A percentile compares a stretch with the other conserved stretches of the same genome.
These are phyloP conservation scores for Pachliopta kotzebuea DNA, from an alignment of 2,888 invertebrate species.

Conservation along the genomic window DNA sequence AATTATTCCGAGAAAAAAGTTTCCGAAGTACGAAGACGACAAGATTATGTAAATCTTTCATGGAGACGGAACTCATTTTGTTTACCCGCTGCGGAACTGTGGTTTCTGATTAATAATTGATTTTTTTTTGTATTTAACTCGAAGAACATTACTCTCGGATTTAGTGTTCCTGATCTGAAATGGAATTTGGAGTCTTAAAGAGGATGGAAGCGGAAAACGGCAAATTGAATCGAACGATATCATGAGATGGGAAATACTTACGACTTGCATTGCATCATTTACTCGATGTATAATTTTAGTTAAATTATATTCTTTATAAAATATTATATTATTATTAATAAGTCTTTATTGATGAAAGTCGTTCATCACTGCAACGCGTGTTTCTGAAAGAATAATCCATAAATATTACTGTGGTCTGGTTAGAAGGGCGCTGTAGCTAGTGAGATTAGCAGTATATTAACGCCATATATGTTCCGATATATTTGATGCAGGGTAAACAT, in stretches of 20 bases:
- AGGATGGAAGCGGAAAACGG: background rate
- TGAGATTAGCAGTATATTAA: no score
- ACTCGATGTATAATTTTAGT: background rate
- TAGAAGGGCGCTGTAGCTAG: no score
- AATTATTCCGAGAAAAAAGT: slow-evolving; percentile 53
- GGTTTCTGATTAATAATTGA: slow-evolving; percentile 27
- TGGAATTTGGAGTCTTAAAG: background rate
- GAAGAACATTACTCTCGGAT: slow-evolving; percentile 17
- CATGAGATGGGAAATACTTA: background rate
- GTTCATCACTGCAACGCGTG: no score
- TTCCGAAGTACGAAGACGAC: slow-evolving; percentile 36
- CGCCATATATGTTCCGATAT: no score
- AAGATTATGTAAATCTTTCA: slow-evolving; percentile 52
- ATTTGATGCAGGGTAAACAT: no score
- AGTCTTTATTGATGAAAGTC: no score
- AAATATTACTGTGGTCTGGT: no score
- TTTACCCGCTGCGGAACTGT: slow-evolving; percentile 27
- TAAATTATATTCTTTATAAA: background rate
- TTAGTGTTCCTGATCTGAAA: slow-evolving; percentile 9
- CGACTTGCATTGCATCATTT: background rate
- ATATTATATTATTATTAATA: no score
- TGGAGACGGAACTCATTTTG: slow-evolving; percentile 31
- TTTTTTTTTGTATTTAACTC: slow-evolving; percentile 20
- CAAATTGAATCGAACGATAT: slow-evolving; percentile 8
- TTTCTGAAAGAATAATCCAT: no score